Evolutionary conservation across 2,888 invertebrate species (phyloP).

Genomic region (Noctua janthina): DNA sequence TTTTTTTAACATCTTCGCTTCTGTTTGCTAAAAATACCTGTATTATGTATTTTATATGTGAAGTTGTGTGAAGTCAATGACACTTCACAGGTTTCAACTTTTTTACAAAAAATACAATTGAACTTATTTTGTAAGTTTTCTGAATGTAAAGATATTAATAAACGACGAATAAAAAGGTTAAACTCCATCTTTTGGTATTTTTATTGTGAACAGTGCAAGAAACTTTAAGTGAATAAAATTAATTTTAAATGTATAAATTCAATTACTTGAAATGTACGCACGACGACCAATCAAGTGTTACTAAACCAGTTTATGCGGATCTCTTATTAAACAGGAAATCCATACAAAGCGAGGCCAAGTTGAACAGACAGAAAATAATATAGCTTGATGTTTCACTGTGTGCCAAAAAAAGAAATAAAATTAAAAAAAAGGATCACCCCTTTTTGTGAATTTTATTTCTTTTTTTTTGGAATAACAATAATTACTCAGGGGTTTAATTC

Average conservation of each 20-base stretch:
- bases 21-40: neutral
- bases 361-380: no score
- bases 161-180: neutral
- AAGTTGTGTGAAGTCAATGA: slow-evolving; percentile 19
- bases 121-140: neutral
- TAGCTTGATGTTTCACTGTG: no score
- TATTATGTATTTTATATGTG: neutral
- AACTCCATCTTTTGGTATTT: neutral
- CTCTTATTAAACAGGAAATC: no score
- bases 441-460: neutral
- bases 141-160: neutral
- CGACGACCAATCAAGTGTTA: no score
- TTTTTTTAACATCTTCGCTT: no score
- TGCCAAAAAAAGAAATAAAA: no score
- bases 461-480: no score
- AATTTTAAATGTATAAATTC: neutral
- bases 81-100: neutral
- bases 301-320: no score
- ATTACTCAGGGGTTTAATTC: no score
- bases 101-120: neutral
- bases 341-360: no score
- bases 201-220: neutral
- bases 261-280: neutral
- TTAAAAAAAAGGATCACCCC: no score
- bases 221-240: neutral